A percentile compares a stretch with the other conserved stretches of the same genome.
Conservation (phyloP, 1,140 invertebrate genomes). For the Sweltsa coloradensis region DNA sequence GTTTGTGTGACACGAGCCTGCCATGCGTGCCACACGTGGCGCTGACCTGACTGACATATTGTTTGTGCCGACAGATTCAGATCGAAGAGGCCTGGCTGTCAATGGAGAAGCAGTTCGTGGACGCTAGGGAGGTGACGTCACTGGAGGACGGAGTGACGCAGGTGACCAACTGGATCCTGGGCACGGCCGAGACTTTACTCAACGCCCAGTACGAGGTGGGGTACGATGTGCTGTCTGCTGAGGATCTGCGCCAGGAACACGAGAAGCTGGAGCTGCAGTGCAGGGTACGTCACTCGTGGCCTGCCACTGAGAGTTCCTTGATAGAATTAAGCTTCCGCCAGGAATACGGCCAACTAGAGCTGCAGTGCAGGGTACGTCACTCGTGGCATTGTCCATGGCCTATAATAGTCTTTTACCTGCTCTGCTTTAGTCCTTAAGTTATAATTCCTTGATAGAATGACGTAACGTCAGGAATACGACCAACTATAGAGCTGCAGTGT, state of each 20-base stretch:
- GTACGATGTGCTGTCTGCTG: slow-evolving; percentile 53
- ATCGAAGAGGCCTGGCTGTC: slow-evolving; percentile 38
- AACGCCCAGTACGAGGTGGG: slow-evolving; percentile 58
- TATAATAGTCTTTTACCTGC: too few species aligned
- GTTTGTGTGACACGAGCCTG: too few species aligned
- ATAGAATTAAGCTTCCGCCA: slow-evolving; percentile 31
- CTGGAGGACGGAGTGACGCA: slow-evolving; percentile 47
- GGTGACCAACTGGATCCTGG: slow-evolving; percentile 66
- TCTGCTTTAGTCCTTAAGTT: too few species aligned
- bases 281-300: slow-evolving; percentile 40
- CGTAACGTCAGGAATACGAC: slow-evolving; percentile 59
- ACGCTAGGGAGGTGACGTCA: slow-evolving; percentile 42
- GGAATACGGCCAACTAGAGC: slow-evolving; percentile 60
- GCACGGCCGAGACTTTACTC: slow-evolving; percentile 55
- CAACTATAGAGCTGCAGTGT: slow-evolving; percentile 62
- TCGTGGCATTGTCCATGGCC: too few species aligned
- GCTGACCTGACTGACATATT: too few species aligned
- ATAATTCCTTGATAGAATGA: not conserved
- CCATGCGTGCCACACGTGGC: too few species aligned
- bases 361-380: slow-evolving; percentile 53
- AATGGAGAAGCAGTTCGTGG: slow-evolving; percentile 42
- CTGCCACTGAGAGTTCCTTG: not conserved
- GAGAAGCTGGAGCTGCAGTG: slow-evolving; percentile 66
- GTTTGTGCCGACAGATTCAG: not conserved
- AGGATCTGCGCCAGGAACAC: slow-evolving; percentile 54